phyloP scores from a whole-genome alignment of 2,113 vertebrate species.

The Chionodraco myersi region DNA sequence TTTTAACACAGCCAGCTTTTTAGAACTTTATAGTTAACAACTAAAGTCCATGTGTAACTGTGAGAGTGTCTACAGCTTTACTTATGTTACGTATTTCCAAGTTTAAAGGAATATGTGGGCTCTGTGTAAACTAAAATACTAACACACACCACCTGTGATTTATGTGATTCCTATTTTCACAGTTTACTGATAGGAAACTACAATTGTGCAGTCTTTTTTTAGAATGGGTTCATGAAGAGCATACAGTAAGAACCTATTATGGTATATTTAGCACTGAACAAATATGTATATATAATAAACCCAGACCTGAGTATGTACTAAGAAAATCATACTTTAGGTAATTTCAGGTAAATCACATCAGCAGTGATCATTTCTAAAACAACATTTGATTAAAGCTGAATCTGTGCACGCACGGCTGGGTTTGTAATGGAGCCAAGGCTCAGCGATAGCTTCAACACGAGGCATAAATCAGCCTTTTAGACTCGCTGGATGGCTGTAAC shows the following conservation, averaged over 20 bases:
- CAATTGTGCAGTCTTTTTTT: too few species aligned
- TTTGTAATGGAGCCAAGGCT: slow-evolving; percentile 39
- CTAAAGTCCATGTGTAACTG: not conserved
- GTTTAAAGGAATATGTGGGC: not conserved
- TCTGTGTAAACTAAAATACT: too few species aligned
- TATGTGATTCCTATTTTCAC: too few species aligned
- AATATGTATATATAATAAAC: slow-evolving; percentile 10
- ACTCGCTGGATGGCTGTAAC: slow-evolving; percentile 36
- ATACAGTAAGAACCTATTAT: too few species aligned
- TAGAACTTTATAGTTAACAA: not conserved
- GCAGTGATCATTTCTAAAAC: slow-evolving; percentile 27
- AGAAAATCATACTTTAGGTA: not conserved
- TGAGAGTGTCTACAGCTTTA: not conserved
- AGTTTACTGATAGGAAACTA: too few species aligned
- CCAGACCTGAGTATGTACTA: not conserved
- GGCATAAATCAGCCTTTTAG: slow-evolving; percentile 45
- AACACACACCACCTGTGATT: too few species aligned
- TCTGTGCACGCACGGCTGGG: not conserved
- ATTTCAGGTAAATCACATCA: slow-evolving; percentile 29
- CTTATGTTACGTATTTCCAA: too few species aligned
- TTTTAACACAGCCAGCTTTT: not conserved
- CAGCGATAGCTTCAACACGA: slow-evolving; percentile 41
- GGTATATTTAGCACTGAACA: too few species aligned
- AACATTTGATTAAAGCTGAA: slow-evolving; percentile 36
- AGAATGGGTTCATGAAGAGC: too few species aligned